These are phyloP conservation scores for Microctenopoma stevenorrisi DNA, from an alignment of 2,797 vertebrate genomes.

Conservation along the genomic window DNA sequence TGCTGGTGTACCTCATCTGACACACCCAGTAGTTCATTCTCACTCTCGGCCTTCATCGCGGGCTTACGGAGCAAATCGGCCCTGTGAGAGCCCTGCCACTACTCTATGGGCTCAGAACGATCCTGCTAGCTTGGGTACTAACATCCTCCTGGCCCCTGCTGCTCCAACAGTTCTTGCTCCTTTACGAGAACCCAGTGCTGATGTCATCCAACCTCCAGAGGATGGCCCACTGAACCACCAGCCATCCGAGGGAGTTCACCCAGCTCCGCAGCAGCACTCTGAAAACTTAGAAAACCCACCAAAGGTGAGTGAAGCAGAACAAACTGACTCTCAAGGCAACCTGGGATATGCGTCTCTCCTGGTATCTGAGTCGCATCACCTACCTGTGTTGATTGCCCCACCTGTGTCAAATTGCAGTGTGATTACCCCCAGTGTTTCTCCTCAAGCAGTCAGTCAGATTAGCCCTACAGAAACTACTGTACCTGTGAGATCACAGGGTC, in stretches of 20 bases:
- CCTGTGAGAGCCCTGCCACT: constrained; percentile 96
- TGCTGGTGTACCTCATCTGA: constrained; percentile 46
- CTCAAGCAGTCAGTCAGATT: constrained; percentile 77
- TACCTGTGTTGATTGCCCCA: constrained; percentile 90
- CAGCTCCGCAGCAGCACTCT: constrained; percentile 77
- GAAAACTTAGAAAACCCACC: constrained; percentile 98
- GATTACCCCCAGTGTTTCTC: constrained; percentile 81
- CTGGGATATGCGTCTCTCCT: constrained; percentile 92
- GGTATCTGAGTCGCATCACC: constrained; percentile 89
- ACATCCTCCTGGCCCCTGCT: constrained; percentile 93
- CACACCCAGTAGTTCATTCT: constrained; percentile 66
- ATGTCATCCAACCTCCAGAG: constrained; percentile 93
- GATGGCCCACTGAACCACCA: constrained; percentile 83
- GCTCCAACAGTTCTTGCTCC: constrained; percentile 90
- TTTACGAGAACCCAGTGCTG: constrained; percentile 82
- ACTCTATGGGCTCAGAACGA: constrained; percentile 96
- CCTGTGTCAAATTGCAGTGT: constrained; percentile 90
- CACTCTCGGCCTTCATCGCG: constrained; percentile 86
- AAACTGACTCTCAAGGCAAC: constrained; percentile 86
- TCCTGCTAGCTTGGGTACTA: constrained; percentile 87
- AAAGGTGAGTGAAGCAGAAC: constrained; percentile 87
- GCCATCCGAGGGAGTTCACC: constrained; percentile 65
- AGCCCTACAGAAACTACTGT: constrained; percentile 78
- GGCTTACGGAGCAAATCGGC: constrained; percentile 83
- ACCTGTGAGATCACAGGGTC: constrained; percentile 62